These are phyloP conservation scores for Ethmia dodecea DNA, from an alignment of 2,888 invertebrate genomes.

Conservation along the genomic window DNA sequence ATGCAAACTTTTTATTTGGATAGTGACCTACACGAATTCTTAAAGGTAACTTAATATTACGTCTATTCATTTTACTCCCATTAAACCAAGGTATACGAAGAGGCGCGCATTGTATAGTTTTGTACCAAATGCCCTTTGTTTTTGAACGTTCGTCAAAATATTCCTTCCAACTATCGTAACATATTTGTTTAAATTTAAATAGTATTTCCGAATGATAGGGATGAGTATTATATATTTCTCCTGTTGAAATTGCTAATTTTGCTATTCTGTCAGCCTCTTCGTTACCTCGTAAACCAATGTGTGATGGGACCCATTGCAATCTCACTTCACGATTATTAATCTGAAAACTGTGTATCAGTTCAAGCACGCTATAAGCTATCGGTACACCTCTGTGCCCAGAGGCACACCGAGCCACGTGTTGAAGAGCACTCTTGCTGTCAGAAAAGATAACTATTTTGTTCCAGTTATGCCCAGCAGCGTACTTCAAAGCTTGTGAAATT, in stretches of 20 bases:
- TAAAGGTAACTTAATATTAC: not conserved
- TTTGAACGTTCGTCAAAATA: conserved; percentile 8
- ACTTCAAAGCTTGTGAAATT: not conserved
- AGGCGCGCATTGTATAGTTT: not conserved
- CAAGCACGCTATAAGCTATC: conserved; percentile 5
- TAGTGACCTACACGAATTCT: not conserved
- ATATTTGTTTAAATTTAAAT: not conserved
- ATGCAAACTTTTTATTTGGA: not conserved
- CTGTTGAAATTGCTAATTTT: conserved; percentile 3
- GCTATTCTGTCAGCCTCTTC: conserved; percentile 7
- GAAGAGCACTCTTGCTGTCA: not conserved
- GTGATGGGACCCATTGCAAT: conserved; percentile 12
- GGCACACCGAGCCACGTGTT: conserved; percentile 8
- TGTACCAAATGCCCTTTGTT: too few species aligned
- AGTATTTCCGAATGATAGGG: not conserved
- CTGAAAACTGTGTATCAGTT: not conserved
- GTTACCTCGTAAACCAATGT: conserved; percentile 7
- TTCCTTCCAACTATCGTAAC: conserved; percentile 4
- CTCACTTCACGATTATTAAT: not conserved
- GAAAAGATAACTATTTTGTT: not conserved
- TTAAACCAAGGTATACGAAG: not conserved
- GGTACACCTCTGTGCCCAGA: conserved; percentile 9
- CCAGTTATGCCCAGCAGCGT: not conserved
- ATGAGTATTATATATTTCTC: not conserved
- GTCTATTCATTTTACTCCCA: not conserved